These are phyloP conservation scores for Azorinus chamasolen DNA, from an alignment of 2,888 invertebrate genomes.

Conservation along the genomic window DNA sequence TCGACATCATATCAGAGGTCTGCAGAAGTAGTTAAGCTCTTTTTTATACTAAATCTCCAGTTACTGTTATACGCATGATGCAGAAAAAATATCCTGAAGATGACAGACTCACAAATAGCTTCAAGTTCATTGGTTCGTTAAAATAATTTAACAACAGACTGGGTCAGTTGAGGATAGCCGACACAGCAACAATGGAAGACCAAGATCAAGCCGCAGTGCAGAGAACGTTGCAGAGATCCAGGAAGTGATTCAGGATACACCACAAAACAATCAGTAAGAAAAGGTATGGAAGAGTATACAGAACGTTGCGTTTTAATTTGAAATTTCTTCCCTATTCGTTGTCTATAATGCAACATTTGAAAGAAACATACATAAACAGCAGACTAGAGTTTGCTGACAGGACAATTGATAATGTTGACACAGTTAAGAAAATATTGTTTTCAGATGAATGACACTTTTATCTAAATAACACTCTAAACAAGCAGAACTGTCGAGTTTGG, in stretches of 20 bases:
- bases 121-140: no score
- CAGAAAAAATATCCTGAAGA: no score
- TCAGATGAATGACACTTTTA: slow-evolving; percentile 22
- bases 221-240: no score
- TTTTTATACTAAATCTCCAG: slow-evolving; percentile 10
- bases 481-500: slow-evolving; percentile 21
- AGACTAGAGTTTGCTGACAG: slow-evolving; percentile 24
- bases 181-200: no score
- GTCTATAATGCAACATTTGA: no score
- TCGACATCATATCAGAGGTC: slow-evolving; percentile 1
- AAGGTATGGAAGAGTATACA: slow-evolving; percentile 14
- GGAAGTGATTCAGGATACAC: no score
- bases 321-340: no score
- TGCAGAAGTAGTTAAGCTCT: slow-evolving; percentile 4
- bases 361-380: no score
- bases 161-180: no score
- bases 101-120: not conserved
- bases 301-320: slow-evolving; percentile 23
- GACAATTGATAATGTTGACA: slow-evolving; percentile 3
- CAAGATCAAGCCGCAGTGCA: no score
- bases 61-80: slow-evolving; percentile 6
- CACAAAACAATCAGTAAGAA: slow-evolving; percentile 23
- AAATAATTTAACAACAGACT: not conserved
- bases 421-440: slow-evolving; percentile 17
- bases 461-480: no score